These are phyloP conservation scores for Aphis gossypii DNA, from an alignment of 1,140 invertebrate genomes.

Conservation along the genomic window DNA sequence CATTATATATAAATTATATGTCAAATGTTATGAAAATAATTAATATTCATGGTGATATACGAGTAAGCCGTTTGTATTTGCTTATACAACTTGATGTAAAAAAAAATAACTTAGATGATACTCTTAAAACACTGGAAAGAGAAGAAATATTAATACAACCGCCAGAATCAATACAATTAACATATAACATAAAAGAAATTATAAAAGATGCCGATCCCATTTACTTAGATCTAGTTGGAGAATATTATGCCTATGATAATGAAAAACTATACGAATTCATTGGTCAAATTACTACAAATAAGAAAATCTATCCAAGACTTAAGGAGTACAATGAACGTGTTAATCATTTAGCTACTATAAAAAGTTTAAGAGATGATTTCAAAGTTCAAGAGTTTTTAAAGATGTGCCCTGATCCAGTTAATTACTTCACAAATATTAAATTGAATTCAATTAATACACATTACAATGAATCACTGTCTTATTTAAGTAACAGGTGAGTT, in stretches of 20 bases:
- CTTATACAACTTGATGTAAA: neutral
- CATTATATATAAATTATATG: neutral
- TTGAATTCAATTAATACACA: neutral
- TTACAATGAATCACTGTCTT: slow-evolving; percentile 23
- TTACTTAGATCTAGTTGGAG: slow-evolving; percentile 38
- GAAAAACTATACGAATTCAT: neutral
- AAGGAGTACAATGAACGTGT: neutral
- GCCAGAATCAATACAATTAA: neutral
- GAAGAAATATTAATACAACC: neutral
- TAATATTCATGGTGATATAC: neutral
- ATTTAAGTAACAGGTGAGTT: slow-evolving; percentile 22
- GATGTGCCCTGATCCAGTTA: slow-evolving; percentile 1
- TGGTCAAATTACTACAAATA: neutral
- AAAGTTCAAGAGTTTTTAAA: neutral
- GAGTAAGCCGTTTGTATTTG: neutral
- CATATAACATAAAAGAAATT: neutral
- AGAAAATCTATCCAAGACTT: neutral
- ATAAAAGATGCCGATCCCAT: slow-evolving; percentile 35
- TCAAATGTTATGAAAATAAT: neutral
- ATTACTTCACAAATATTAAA: slow-evolving; percentile 33
- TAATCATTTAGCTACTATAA: neutral
- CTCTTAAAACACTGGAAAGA: accelerated
- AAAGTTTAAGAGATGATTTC: neutral
- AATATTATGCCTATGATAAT: neutral
- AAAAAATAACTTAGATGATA: neutral